Conservation (phyloP, 2,888 invertebrate species). For the Arge pagana region DNA sequence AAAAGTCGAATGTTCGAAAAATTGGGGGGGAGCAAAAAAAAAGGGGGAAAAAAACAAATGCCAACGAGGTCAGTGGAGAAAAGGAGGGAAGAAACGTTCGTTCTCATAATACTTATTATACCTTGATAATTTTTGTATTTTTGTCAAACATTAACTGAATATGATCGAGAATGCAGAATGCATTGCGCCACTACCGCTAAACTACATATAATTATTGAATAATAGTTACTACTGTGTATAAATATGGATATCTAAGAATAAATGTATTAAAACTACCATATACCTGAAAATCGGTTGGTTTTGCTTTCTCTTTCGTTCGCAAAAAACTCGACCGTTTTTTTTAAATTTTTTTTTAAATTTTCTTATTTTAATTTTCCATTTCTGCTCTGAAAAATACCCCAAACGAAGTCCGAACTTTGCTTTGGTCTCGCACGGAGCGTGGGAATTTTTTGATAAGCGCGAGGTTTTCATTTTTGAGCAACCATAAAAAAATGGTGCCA, state of each 20-base stretch:
- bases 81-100: conserved; percentile 41
- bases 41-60: conserved; percentile 14
- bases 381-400: too few relatives aligned
- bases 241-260: conserved; percentile 54
- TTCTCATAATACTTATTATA: conserved; percentile 48
- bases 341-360: too few relatives aligned
- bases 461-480: too few relatives aligned
- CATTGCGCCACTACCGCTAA: conserved; percentile 48
- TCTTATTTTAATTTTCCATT: too few relatives aligned
- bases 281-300: conserved; percentile 15
- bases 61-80: conserved; percentile 26
- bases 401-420: too few relatives aligned
- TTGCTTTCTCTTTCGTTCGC: too few relatives aligned
- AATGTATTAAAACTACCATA: conserved; percentile 44
- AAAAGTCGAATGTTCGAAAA: too few relatives aligned
- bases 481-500: too few relatives aligned
- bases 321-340: too few relatives aligned
- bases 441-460: too few relatives aligned
- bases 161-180: conserved; percentile 44
- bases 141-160: conserved; percentile 51
- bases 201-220: conserved; percentile 44
- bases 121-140: conserved; percentile 55
- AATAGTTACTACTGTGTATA: conserved; percentile 52
- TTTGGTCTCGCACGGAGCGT: too few relatives aligned
- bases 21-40: conserved; percentile 9